Base-by-base conservation (phyloP, 2,888 invertebrate genomes). In the Agrypnus murinus region DNA sequence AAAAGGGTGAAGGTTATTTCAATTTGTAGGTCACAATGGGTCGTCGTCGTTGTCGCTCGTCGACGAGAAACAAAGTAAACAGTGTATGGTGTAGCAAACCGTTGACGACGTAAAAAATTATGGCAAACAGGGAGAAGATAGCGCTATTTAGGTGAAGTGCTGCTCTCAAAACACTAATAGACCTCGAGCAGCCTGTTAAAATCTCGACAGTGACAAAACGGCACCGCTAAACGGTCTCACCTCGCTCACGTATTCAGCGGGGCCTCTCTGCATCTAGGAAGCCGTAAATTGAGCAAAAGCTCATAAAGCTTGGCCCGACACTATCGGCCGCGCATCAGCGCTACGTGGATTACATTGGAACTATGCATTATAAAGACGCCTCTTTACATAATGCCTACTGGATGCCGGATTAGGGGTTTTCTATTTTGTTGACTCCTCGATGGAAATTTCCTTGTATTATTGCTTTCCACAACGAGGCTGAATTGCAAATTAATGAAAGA, bases 271-370 rank as follows among this genome's bases (percentile, higher is more conserved):
- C 77, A 79, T 78, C 79, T 74, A 69, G 73, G 73, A 79, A 79
- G 78, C 80, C 81, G 84, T 84, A 84, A 84, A 84, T 84, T 82
- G 82, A 80, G 80, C 82, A 80, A 74, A 80, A 79, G 79, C 82
- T 81, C 83, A 84, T 84, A 84, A 84, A 84, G 81, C 82, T 82
- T 81, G 80, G 76, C 80, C 80, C 81, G 84, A 84, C 84, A 84
- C 81, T 84, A 84, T 84, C 84, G 83, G 81, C 77, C 77, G 82
- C 81, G 79, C 82, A 84, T 84, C 83, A 81, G 80, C 81, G 79
- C 80, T 84, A 84, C 84, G 84, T 84, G 84, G 83, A 80, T 79
- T 80, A 83, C 83, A 84, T 84, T 78, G 81, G 78, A 83, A 83
- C 82, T 82, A 81, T 83, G 82, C 81, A 83, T 81, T 72, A 72